Percentiles rank a stretch among this genome's conserved stretches.
Conservation (phyloP, 2,113 vertebrate genomes). For the Eurystomus gularis region DNA sequence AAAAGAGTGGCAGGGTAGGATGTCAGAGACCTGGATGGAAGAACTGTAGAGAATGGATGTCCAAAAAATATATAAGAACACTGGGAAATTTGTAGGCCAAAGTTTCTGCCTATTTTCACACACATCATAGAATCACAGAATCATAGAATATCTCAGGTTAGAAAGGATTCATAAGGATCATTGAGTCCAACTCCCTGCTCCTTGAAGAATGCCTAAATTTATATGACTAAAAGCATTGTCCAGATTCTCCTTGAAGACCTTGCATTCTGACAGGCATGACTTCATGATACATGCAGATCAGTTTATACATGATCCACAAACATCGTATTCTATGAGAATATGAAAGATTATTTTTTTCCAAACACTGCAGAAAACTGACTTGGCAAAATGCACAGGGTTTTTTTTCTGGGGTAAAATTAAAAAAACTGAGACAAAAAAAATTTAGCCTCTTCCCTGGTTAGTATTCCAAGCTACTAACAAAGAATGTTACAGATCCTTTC, state of each 20-base stretch:
- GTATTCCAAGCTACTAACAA: background rate
- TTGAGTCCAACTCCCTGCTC: background rate
- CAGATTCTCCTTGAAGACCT: background rate
- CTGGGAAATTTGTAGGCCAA: background rate
- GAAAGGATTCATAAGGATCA: background rate
- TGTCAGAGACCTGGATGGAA: fast-evolving
- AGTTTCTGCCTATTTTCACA: background rate
- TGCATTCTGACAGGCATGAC: background rate
- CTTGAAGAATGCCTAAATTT: background rate
- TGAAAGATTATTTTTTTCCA: background rate
- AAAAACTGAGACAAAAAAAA: too few relatives aligned
- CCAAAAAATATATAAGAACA: background rate
- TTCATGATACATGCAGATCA: background rate
- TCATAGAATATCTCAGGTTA: background rate
- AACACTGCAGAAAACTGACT: background rate
- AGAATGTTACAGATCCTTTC: background rate
- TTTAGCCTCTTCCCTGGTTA: background rate
- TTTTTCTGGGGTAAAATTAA: background rate
- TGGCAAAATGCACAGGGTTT: fast-evolving
- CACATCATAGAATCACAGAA: background rate
- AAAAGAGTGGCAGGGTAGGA: background rate
- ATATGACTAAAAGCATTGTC: background rate
- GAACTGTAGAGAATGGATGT: background rate
- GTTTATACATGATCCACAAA: background rate
- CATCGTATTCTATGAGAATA: background rate